Evolutionary conservation across 2,888 invertebrate genomes (phyloP).

Genomic region (Pyrrhosoma nymphula): DNA sequence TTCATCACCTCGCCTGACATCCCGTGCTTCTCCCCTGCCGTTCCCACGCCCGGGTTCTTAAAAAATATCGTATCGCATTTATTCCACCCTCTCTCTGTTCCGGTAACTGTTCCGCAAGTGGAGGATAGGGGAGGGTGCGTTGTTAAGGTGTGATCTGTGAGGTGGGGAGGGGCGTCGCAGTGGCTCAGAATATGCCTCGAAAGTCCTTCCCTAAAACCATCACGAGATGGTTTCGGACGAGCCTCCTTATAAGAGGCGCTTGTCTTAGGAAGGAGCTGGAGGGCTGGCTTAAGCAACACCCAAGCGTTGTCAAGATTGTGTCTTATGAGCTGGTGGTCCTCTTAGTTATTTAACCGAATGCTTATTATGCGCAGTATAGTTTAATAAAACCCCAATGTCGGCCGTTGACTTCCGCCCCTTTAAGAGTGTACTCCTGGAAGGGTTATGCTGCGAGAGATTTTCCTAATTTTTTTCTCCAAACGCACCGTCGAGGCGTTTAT

Average conservation of each 20-base stretch:
- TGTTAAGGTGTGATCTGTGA: too few species aligned
- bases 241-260: background rate
- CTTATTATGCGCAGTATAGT: background rate
- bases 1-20: constrained; percentile 47
- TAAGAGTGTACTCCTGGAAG: too few species aligned
- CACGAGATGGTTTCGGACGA: background rate
- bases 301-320: background rate
- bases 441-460: too few species aligned
- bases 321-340: background rate
- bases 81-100: background rate
- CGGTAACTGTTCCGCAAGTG: background rate
- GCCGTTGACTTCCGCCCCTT: too few species aligned
- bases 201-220: background rate
- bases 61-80: background rate
- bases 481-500: too few species aligned
- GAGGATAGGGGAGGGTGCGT: background rate
- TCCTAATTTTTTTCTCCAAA: too few species aligned
- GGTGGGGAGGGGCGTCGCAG: too few species aligned
- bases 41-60: background rate
- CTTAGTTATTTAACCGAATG: background rate
- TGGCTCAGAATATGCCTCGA: background rate
- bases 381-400: too few species aligned
- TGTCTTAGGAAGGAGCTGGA: background rate
- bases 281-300: background rate
- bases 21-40: background rate